Evolutionary conservation across 1,140 invertebrate species (phyloP).

Genomic region (Saccostrea echinata): DNA sequence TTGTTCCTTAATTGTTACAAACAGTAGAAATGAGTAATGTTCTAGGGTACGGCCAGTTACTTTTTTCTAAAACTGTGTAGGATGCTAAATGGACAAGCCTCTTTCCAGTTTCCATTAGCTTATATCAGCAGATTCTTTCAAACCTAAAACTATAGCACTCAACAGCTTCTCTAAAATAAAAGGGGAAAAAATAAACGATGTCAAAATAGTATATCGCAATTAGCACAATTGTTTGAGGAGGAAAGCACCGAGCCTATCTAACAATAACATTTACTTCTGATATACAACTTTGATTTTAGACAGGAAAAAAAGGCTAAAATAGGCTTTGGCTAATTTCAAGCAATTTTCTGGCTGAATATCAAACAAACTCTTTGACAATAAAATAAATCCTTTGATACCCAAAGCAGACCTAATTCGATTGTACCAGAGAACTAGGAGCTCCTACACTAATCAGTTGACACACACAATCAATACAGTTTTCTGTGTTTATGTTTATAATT

Average conservation of each 20-base stretch:
- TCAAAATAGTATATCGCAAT: not conserved
- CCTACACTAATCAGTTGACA: not conserved
- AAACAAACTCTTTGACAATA: constrained; percentile 21
- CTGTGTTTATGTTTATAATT: not conserved
- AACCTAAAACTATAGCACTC: not conserved
- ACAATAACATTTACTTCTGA: not conserved
- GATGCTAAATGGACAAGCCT: too few relatives aligned
- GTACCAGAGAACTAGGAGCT: not conserved
- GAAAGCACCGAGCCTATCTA: not conserved
- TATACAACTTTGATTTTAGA: not conserved
- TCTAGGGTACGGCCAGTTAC: too few relatives aligned
- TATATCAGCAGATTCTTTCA: not conserved
- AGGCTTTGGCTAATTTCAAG: not conserved
- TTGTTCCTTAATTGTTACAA: too few relatives aligned
- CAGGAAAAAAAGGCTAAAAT: not conserved
- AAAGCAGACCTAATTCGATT: constrained; percentile 12
- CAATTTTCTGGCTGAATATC: not conserved
- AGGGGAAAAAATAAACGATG: not conserved
- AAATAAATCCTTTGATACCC: constrained; percentile 25
- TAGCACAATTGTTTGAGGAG: not conserved
- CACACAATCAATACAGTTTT: not conserved
- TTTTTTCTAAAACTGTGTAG: too few relatives aligned
- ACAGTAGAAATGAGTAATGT: too few relatives aligned
- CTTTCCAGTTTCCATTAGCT: too few relatives aligned
- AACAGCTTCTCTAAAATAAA: not conserved